Evolutionary conservation across 2,888 invertebrate genomes (phyloP).

Genomic region (Gonocerus acuteangulatus): DNA sequence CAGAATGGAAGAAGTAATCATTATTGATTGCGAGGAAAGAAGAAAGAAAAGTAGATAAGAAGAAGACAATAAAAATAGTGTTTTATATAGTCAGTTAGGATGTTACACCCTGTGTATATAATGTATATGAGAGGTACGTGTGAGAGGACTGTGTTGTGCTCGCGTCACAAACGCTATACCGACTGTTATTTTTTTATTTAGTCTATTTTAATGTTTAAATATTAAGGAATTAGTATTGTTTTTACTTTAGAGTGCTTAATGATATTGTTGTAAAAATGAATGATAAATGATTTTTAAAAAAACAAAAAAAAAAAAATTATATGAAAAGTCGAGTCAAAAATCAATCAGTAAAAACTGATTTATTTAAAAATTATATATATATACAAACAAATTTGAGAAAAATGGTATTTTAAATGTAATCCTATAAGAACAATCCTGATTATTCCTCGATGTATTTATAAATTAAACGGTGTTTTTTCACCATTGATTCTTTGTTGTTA

Average conservation of each 20-base stretch:
- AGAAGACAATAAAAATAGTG: conserved; percentile 26
- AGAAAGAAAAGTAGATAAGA: conserved; percentile 20
- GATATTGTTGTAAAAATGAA: conserved; percentile 22
- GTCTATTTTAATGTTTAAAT: conserved; percentile 27
- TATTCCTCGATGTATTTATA: conserved; percentile 1
- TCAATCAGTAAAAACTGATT: neutral
- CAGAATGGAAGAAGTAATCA: conserved; percentile 7
- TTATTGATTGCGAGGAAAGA: conserved; percentile 7
- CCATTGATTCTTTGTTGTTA: conserved; percentile 1
- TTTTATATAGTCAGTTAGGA: conserved; percentile 25
- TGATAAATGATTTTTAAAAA: neutral
- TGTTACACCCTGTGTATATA: conserved; percentile 26
- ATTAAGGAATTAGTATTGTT: conserved; percentile 27
- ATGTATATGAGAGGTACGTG: conserved; percentile 15
- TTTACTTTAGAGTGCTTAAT: conserved; percentile 25
- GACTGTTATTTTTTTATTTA: conserved; percentile 28
- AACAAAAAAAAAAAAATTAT: neutral
- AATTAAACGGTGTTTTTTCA: conserved; percentile 2
- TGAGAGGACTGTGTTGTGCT: conserved; percentile 20
- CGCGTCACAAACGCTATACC: conserved; percentile 22
- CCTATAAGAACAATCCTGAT: neutral
- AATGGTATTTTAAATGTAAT: conserved; percentile 9
- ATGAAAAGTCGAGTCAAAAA: neutral
- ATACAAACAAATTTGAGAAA: conserved; percentile 3
- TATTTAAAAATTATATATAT: neutral